Conservation (phyloP, 2,888 invertebrate species). For the Sicus ferrugineus region DNA sequence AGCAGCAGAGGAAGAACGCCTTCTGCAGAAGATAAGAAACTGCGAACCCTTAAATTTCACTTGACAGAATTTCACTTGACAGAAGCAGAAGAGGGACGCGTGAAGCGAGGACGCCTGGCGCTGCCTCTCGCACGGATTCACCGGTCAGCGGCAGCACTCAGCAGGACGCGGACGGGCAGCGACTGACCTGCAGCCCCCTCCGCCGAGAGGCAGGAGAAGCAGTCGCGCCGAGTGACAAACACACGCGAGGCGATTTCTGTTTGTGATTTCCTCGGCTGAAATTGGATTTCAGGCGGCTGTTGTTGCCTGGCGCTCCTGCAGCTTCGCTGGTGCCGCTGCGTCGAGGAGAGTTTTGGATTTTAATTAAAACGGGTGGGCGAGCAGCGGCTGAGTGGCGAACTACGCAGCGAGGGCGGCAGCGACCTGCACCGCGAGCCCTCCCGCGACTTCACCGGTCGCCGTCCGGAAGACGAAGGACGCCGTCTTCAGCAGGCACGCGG, state of each 20-base stretch:
- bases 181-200: no score
- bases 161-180: no score
- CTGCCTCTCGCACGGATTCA: not conserved
- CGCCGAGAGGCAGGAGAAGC: not conserved
- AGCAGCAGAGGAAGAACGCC: no score
- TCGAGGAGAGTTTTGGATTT: constrained; percentile 22
- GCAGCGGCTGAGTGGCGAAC: not conserved
- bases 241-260: constrained; percentile 26
- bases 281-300: constrained; percentile 15
- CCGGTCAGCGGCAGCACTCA: no score
- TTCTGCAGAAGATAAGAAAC: no score
- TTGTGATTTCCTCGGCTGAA: constrained; percentile 18
- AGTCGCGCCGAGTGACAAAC: constrained; percentile 14
- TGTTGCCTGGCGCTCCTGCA: not conserved
- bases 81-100: not conserved
- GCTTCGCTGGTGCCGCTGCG: constrained; percentile 12
- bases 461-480: not conserved
- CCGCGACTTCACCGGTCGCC: not conserved
- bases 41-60: no score
- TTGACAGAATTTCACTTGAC: no score
- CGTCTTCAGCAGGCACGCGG: not conserved
- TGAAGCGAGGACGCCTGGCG: not conserved
- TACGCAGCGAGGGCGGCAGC: not conserved
- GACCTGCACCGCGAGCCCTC: not conserved
- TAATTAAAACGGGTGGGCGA: constrained; percentile 22